Evolutionary conservation across 2,888 invertebrate species (phyloP).

Genomic region (Standfussiana lucernea): DNA sequence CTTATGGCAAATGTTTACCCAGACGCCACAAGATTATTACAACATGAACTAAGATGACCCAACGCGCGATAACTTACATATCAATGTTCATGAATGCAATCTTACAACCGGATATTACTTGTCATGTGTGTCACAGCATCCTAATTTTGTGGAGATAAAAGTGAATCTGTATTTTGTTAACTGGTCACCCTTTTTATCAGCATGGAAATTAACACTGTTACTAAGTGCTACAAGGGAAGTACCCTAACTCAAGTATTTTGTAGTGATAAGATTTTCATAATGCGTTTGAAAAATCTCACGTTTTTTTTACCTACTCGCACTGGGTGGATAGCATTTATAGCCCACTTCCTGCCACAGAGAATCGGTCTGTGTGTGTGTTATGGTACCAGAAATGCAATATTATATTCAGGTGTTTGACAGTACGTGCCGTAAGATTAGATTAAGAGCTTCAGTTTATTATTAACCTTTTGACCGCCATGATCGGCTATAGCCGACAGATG

Average conservation of each 20-base stretch:
- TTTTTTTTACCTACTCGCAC: neutral
- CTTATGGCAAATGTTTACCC: neutral
- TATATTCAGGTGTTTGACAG: neutral
- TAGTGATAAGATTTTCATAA: neutral
- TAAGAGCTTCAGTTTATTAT: no score
- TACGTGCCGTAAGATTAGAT: no score
- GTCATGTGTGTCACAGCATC: slow-evolving; percentile 11
- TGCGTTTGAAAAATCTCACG: neutral
- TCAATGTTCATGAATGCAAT: slow-evolving; percentile 37
- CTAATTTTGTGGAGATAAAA: slow-evolving; percentile 23
- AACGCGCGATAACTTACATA: slow-evolving; percentile 31
- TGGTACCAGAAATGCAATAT: neutral
- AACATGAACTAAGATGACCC: slow-evolving; percentile 41
- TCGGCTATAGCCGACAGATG: no score
- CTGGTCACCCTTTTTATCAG: neutral
- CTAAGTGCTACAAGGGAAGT: neutral
- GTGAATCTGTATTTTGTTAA: slow-evolving; percentile 3
- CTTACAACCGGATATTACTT: slow-evolving; percentile 19
- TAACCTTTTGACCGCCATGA: no score
- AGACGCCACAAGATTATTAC: slow-evolving; percentile 6
- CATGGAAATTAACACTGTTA: neutral
- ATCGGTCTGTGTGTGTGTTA: neutral
- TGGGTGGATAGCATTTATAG: neutral
- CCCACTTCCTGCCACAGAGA: neutral
- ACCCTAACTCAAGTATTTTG: neutral